Conservation (phyloP, 2,888 invertebrate species). For the Ornithoptera alexandrae region DNA sequence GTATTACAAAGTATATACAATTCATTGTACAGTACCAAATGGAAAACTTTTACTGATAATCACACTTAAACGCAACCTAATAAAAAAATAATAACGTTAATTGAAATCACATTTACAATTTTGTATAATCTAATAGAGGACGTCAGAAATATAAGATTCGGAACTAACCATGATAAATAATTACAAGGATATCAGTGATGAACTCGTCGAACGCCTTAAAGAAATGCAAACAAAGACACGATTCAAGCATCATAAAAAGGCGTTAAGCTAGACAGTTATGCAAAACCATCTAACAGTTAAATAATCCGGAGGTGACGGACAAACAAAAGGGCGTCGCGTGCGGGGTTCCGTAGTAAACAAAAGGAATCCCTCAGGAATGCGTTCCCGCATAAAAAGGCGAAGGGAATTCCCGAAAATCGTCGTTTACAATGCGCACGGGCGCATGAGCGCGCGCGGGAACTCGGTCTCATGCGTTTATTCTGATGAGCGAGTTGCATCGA, state of each 20-base stretch:
- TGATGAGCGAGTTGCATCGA: slow-evolving; percentile 55
- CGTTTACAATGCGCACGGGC: slow-evolving; percentile 67
- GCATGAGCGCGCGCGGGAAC: slow-evolving; percentile 50
- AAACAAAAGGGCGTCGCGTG: slow-evolving; percentile 58
- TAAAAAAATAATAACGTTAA: too few relatives aligned
- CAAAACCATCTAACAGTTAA: slow-evolving; percentile 56
- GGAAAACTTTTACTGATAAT: too few relatives aligned
- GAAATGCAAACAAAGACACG: slow-evolving; percentile 8
- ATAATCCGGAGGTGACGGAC: slow-evolving; percentile 55
- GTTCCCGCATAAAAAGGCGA: slow-evolving; percentile 67
- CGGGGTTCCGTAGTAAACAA: slow-evolving; percentile 71
- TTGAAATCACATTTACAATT: too few relatives aligned
- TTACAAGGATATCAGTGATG: not conserved
- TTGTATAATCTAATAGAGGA: too few relatives aligned
- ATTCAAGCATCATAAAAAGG: slow-evolving; percentile 38
- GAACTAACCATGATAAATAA: not conserved
- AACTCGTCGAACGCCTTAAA: not conserved
- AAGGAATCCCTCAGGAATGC: slow-evolving; percentile 79
- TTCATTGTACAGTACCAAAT: too few relatives aligned
- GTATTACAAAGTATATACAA: too few relatives aligned
- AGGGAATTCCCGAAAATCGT: slow-evolving; percentile 77
- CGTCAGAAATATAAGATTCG: not conserved
- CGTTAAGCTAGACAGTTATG: slow-evolving; percentile 53
- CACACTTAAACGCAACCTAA: too few relatives aligned
- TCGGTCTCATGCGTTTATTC: slow-evolving; percentile 65